Base-by-base conservation (phyloP, 2,113 vertebrate species). In the Perca flavescens region DNA sequence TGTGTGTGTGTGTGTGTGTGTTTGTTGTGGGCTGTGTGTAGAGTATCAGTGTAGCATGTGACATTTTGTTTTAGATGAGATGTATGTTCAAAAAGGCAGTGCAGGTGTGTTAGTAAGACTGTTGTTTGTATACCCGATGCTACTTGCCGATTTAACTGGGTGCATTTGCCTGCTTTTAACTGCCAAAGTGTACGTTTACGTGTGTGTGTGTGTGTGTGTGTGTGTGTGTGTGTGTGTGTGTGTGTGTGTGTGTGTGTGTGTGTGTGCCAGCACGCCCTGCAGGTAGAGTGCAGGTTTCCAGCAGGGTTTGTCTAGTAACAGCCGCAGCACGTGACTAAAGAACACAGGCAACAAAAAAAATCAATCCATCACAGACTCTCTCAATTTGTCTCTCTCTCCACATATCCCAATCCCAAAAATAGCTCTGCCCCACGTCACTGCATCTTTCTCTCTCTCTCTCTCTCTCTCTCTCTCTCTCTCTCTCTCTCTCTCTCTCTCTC, bases 301-400 rank as follows among this genome's bases (percentile, higher is more conserved):
- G 81, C 81, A 66, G 54, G 62, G 79, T 87, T 86, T 82, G 84
- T 87, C 82, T 85, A 76, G 91, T 89, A 87, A 81, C 89, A 91
- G 86, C 80, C 47, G 25, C 84, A 77, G 79, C 90, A 91, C 68
- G 77, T 88, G 88, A 91, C 77, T 66, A 76, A 90, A 86, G 80
- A 87, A 87, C 81, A 83, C 40, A 12, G 43, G 74, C 75, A 64
- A 22, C 13, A 71, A 81, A 82, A 82, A 87, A 84, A 87, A 87
- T 86, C 89, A 89, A 91, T 93, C 89, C 84, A 91, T 92, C 91
- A 84, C 85, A 90, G 72, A 88, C 79, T 61, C 82, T 63, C 62
- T 88, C 65, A 73, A 60, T 77, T 84, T 82, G 49, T 87, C 82
- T 83, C 74, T 79, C 87, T 84, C 72, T 58, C 57, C 87, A 89